These are phyloP conservation scores for Hypotaenidia philippensis DNA, from an alignment of 2,797 vertebrate species.

Conservation along the genomic window DNA sequence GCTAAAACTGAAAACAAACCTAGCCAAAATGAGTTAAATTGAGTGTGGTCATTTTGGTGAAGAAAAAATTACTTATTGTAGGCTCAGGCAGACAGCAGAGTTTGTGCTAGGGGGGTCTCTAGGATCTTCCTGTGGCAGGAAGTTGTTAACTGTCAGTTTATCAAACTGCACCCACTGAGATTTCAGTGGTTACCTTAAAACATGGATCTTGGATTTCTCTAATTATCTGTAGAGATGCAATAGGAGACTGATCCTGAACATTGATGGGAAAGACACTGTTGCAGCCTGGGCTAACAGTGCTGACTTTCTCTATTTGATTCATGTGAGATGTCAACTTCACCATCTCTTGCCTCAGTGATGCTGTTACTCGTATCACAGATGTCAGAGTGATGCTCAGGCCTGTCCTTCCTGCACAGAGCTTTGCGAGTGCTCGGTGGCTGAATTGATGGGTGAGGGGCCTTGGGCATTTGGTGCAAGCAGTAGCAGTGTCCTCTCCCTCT, in stretches of 20 bases:
- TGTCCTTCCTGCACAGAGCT: accelerated
- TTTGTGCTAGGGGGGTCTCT: not conserved
- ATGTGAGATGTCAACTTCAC: not conserved
- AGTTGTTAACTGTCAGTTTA: not conserved
- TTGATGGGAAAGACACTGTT: not conserved
- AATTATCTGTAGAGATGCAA: not conserved
- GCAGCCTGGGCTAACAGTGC: accelerated
- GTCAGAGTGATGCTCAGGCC: not conserved
- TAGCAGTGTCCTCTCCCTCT: not conserved
- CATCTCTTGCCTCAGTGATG: not conserved
- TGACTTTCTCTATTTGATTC: not conserved
- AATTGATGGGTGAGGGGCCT: not conserved
- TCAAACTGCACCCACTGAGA: not conserved
- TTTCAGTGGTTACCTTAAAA: not conserved
- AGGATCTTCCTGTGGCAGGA: not conserved
- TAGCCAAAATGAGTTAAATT: not conserved
- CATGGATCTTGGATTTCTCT: not conserved
- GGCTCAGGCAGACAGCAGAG: not conserved
- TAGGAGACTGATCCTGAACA: not conserved
- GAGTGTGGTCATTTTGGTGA: not conserved
- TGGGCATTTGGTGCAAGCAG: not conserved
- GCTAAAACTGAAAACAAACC: not conserved
- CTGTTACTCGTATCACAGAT: accelerated
- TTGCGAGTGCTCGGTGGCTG: not conserved
- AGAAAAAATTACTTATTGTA: not conserved